These are phyloP conservation scores for Hystrix cristata DNA, from an alignment of 2,113 vertebrate species.

Conservation along the genomic window DNA sequence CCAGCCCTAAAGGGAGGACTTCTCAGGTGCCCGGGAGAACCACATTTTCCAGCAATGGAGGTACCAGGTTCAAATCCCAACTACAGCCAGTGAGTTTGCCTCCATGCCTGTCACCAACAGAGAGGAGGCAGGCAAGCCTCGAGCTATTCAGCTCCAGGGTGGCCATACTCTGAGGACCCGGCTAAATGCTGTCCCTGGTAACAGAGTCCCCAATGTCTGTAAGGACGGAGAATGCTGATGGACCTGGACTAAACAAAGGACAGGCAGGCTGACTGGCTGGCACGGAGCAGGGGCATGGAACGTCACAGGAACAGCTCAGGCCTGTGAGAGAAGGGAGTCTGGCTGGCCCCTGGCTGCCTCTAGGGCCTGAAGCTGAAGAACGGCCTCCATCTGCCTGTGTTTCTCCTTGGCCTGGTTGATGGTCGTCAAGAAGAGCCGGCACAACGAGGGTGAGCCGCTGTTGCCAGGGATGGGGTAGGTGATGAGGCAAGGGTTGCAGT, in stretches of 20 bases:
- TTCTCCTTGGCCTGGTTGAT: constrained; percentile 95
- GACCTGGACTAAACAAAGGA: rapidly evolving
- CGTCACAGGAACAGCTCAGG: rapidly evolving
- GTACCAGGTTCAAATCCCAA: not conserved
- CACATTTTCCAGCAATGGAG: rapidly evolving
- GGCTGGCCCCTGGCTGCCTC: rapidly evolving
- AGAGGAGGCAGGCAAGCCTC: not conserved
- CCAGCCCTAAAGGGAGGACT: not conserved
- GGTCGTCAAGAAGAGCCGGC: constrained; percentile 92
- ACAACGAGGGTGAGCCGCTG: constrained; percentile 93
- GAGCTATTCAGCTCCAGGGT: not conserved
- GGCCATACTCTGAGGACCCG: too few species aligned
- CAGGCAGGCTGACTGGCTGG: rapidly evolving
- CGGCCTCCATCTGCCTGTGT: constrained; percentile 90
- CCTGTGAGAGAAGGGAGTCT: rapidly evolving
- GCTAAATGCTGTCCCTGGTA: rapidly evolving
- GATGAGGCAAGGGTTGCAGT: constrained; percentile 96
- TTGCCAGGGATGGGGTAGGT: constrained; percentile 96
- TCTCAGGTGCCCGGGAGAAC: too few species aligned
- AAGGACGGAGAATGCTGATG: rapidly evolving
- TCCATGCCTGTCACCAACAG: not conserved
- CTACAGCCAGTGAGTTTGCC: not conserved
- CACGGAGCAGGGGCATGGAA: rapidly evolving
- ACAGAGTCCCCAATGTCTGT: rapidly evolving
- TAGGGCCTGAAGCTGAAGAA: constrained; percentile 76